Conservation (phyloP, 2,797 vertebrate genomes). For the Anabacerthia variegaticeps region DNA sequence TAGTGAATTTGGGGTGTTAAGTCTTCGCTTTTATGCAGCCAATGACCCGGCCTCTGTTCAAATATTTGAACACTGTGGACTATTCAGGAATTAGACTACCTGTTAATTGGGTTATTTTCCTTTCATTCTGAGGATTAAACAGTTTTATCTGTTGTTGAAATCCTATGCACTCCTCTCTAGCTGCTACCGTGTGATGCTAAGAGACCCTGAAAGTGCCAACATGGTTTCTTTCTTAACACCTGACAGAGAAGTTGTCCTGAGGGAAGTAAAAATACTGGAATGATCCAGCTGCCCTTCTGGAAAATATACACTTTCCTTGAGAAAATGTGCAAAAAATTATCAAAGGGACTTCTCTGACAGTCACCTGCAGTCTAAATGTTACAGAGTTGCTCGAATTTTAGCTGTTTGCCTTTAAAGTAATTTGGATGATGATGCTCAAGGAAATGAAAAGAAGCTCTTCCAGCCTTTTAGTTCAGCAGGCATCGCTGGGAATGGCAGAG, state of each 20-base stretch:
- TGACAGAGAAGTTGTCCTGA: background rate
- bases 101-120: background rate
- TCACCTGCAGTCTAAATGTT: background rate
- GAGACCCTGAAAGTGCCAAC: background rate
- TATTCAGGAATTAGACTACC: constrained; percentile 18
- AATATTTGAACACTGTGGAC: background rate
- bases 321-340: background rate
- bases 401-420: background rate
- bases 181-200: background rate
- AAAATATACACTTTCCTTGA: background rate
- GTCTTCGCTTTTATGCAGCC: background rate
- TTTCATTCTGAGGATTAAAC: background rate
- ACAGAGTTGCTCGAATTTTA: background rate
- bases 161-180: background rate
- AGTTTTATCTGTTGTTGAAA: background rate
- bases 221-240: background rate
- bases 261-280: background rate
- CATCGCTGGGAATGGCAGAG: background rate
- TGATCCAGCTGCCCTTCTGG: background rate
- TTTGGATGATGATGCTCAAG: background rate
- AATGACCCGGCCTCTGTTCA: background rate
- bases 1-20: background rate
- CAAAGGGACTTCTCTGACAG: background rate
- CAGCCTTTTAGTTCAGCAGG: background rate
- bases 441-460: background rate